phyloP scores from a whole-genome alignment of 2,888 invertebrate genomes.

The Tricholauxania praeusta region DNA sequence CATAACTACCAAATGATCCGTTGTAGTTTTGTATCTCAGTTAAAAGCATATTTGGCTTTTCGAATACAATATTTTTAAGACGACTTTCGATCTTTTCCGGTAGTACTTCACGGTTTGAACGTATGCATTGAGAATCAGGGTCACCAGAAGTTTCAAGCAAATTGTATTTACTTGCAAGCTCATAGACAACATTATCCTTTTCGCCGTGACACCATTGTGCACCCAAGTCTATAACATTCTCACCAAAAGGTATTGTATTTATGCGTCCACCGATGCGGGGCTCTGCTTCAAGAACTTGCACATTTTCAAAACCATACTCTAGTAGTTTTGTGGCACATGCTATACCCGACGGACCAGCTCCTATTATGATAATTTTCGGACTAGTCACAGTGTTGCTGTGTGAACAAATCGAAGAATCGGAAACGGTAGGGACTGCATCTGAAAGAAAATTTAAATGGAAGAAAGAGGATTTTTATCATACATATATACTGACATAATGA shows the following conservation, averaged over 20 bases:
- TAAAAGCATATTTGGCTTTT: conserved; percentile 55
- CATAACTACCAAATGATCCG: conserved; percentile 52
- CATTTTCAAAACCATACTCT: conserved; percentile 62
- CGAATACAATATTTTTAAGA: conserved; percentile 56
- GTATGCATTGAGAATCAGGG: conserved; percentile 48
- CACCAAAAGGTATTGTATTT: conserved; percentile 68
- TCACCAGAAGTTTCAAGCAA: conserved; percentile 42
- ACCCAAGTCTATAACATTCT: conserved; percentile 75
- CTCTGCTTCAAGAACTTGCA: conserved; percentile 73
- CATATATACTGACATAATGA: no score
- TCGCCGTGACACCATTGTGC: conserved; percentile 75
- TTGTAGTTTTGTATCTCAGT: conserved; percentile 50
- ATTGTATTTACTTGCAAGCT: conserved; percentile 65
- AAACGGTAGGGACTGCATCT: no score
- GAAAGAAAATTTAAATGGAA: no score
- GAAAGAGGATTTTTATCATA: no score
- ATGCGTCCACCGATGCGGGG: conserved; percentile 76
- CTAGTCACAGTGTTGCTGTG: conserved; percentile 8
- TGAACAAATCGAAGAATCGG: no score
- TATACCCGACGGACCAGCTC: conserved; percentile 62
- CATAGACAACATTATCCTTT: conserved; percentile 72
- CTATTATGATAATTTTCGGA: conserved; percentile 56
- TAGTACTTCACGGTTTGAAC: conserved; percentile 59
- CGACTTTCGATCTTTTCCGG: conserved; percentile 52
- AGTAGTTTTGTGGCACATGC: conserved; percentile 62